Conservation (phyloP, 1,140 invertebrate species). For the Brachystomella parvula region DNA sequence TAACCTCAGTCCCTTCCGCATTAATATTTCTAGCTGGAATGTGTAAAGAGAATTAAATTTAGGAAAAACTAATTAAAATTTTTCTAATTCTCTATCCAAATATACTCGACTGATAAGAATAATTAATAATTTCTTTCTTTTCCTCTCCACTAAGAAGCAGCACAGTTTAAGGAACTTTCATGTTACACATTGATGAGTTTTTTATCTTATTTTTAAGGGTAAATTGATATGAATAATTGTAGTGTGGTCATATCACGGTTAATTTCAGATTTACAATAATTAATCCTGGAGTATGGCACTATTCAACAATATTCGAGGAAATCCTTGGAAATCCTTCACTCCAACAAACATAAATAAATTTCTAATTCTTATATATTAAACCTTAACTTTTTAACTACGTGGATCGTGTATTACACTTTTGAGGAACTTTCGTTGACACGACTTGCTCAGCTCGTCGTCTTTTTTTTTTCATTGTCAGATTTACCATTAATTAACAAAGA, state of each 20-base stretch:
- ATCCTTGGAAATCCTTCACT: neutral
- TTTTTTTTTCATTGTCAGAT: slow-evolving; percentile 22
- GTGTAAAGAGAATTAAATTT: too few relatives aligned
- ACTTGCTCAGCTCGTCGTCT: slow-evolving; percentile 16
- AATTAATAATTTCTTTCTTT: too few relatives aligned
- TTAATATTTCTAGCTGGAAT: too few relatives aligned
- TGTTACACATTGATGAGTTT: slow-evolving; percentile 21
- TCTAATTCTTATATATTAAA: slow-evolving; percentile 3
- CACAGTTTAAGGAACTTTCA: slow-evolving; percentile 33
- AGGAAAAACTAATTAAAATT: too few relatives aligned
- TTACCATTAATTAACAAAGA: slow-evolving; percentile 15
- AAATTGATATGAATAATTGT: slow-evolving; percentile 7
- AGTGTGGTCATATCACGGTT: too few relatives aligned
- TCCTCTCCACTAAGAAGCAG: too few relatives aligned
- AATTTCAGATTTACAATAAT: neutral
- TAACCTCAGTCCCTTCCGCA: too few relatives aligned
- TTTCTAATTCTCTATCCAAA: too few relatives aligned
- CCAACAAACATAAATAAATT: neutral
- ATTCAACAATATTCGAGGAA: slow-evolving; percentile 1
- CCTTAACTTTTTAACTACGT: too few relatives aligned
- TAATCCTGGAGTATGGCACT: neutral
- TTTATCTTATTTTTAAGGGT: slow-evolving; percentile 15
- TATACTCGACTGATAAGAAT: too few relatives aligned
- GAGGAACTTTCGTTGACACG: slow-evolving; percentile 37
- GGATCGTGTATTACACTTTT: slow-evolving; percentile 9